These are phyloP conservation scores for Crypturellus undulatus DNA, from an alignment of 2,113 vertebrate genomes.

Conservation along the genomic window DNA sequence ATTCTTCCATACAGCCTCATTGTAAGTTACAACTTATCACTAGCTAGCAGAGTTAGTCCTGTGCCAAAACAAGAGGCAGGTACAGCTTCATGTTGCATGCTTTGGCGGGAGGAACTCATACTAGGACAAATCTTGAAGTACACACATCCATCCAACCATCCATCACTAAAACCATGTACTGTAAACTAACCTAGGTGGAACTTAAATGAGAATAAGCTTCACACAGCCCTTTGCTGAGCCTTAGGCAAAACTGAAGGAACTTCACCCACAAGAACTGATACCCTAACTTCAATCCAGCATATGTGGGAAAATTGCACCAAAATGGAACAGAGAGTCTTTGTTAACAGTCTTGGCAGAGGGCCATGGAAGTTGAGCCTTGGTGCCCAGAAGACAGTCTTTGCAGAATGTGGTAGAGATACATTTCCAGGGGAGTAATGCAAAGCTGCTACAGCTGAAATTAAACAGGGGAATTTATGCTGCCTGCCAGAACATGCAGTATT, in stretches of 20 bases:
- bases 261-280: neutral
- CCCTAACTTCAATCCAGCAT: neutral
- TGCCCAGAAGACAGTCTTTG: neutral
- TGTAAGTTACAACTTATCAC: neutral
- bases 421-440: neutral
- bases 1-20: neutral
- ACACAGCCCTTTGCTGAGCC: neutral
- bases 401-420: neutral
- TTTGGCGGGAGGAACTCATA: neutral
- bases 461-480: neutral
- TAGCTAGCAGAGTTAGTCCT: neutral
- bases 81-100: neutral
- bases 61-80: neutral
- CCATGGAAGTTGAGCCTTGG: neutral
- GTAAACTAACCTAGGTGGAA: neutral
- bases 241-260: neutral
- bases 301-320: neutral
- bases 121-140: neutral
- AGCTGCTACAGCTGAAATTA: neutral
- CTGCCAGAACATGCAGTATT: rapidly evolving
- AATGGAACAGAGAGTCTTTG: neutral
- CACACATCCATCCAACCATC: neutral
- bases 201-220: neutral
- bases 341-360: neutral
- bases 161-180: neutral